These are phyloP conservation scores for Agrochola litura DNA, from an alignment of 2,888 invertebrate species.

Conservation along the genomic window DNA sequence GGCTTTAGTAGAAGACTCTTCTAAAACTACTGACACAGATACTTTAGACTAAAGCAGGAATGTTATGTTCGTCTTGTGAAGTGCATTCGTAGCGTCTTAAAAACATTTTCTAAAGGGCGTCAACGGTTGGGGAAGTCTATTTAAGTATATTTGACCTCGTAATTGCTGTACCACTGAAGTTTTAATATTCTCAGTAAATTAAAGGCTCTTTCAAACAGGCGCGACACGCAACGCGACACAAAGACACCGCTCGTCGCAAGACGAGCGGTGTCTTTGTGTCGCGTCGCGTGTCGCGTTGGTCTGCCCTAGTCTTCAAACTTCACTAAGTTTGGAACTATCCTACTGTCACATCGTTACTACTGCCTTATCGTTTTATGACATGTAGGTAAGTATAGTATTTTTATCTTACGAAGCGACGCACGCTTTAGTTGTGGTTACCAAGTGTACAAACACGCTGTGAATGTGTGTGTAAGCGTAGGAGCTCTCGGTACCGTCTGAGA, in stretches of 20 bases:
- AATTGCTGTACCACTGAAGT: too few relatives aligned
- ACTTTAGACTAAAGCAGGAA: neutral
- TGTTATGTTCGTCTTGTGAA: neutral
- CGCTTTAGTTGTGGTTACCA: neutral
- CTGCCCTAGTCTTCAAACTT: too few relatives aligned
- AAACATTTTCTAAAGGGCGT: neutral
- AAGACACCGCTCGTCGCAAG: too few relatives aligned
- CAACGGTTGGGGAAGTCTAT: neutral
- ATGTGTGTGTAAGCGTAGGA: neutral
- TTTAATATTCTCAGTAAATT: neutral
- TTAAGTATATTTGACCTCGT: too few relatives aligned
- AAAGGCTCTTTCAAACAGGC: too few relatives aligned
- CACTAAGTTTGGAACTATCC: neutral
- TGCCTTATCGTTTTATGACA: neutral
- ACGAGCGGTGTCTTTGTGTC: too few relatives aligned
- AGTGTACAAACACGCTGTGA: neutral
- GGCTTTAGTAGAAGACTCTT: constrained; percentile 2
- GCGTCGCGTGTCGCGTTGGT: too few relatives aligned
- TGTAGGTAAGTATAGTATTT: neutral
- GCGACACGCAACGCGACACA: too few relatives aligned
- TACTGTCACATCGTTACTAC: neutral
- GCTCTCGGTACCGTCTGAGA: neutral
- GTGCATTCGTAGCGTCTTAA: neutral
- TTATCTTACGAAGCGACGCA: neutral
- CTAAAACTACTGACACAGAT: neutral